These are phyloP conservation scores for Fulica atra DNA, from an alignment of 2,113 vertebrate genomes.

Conservation along the genomic window DNA sequence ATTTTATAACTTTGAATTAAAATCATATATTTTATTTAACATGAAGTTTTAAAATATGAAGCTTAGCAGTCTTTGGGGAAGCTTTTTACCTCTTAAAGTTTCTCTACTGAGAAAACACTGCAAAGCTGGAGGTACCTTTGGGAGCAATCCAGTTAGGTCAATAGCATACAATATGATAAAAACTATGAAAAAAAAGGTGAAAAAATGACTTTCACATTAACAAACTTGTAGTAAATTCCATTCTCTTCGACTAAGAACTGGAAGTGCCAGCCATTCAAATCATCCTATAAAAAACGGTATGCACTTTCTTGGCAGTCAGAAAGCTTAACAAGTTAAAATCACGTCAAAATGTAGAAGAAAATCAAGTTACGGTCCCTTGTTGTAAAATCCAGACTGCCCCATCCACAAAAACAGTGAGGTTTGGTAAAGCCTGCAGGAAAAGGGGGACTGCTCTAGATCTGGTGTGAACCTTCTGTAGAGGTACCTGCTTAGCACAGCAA, in stretches of 20 bases:
- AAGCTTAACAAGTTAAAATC: background rate
- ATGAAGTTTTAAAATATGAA: background rate
- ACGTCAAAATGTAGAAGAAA: background rate
- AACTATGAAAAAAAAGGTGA: background rate
- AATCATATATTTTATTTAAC: background rate
- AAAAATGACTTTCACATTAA: conserved; percentile 78
- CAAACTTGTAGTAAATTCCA: conserved; percentile 82
- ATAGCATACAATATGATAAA: background rate
- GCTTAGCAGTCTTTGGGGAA: background rate
- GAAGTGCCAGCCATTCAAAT: background rate
- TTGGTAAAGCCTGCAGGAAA: background rate
- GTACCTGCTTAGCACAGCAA: background rate
- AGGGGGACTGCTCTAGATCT: background rate
- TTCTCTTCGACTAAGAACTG: conserved; percentile 71
- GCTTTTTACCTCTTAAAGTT: background rate
- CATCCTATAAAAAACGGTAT: background rate
- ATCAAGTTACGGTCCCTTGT: background rate
- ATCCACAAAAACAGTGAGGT: background rate
- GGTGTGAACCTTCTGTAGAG: background rate
- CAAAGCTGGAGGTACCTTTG: background rate
- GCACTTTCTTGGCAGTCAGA: background rate
- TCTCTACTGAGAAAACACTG: background rate
- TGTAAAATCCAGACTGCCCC: background rate
- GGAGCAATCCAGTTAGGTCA: background rate
- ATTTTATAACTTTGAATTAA: background rate